A percentile compares a stretch with the other conserved stretches of the same genome.
Evolutionary conservation across 2,797 vertebrate genomes (phyloP).

Genomic region (Ctenochaetus hawaiiensis): DNA sequence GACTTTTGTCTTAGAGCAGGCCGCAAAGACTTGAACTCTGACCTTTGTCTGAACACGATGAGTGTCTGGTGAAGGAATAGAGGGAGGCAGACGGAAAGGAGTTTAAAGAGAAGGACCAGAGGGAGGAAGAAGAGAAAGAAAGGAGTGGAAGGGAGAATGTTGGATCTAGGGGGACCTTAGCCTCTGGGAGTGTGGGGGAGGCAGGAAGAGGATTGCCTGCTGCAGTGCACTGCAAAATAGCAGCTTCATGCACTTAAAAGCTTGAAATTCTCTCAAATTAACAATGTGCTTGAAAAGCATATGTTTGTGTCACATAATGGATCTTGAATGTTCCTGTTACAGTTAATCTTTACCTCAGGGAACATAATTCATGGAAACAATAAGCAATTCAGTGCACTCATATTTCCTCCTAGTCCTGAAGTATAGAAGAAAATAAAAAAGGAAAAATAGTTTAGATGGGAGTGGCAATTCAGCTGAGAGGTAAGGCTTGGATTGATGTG

Average conservation of each 20-base stretch:
- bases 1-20: constrained; percentile 77
- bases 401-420: background rate
- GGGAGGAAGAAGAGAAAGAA: constrained; percentile 19
- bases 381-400: background rate
- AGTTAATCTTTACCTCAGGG: background rate
- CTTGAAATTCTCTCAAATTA: constrained; percentile 25
- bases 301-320: constrained; percentile 17
- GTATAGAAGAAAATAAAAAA: background rate
- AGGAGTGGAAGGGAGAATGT: constrained; percentile 48
- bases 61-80: constrained; percentile 70
- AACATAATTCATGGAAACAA: constrained; percentile 18
- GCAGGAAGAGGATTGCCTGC: constrained; percentile 45
- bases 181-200: constrained; percentile 56
- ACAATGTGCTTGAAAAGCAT: constrained; percentile 14
- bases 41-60: constrained; percentile 70
- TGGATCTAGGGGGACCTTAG: constrained; percentile 50
- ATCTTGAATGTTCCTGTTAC: background rate
- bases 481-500: constrained; percentile 35
- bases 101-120: constrained; percentile 54
- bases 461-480: constrained; percentile 35
- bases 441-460: constrained; percentile 22
- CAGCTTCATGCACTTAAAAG: constrained; percentile 31
- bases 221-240: constrained; percentile 12
- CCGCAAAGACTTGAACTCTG: constrained; percentile 70
- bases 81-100: constrained; percentile 36